Evolutionary conservation across 35 echinoderm and acorn worm species (phyloP).

Genomic region (Ophiothrix spiculata): DNA sequence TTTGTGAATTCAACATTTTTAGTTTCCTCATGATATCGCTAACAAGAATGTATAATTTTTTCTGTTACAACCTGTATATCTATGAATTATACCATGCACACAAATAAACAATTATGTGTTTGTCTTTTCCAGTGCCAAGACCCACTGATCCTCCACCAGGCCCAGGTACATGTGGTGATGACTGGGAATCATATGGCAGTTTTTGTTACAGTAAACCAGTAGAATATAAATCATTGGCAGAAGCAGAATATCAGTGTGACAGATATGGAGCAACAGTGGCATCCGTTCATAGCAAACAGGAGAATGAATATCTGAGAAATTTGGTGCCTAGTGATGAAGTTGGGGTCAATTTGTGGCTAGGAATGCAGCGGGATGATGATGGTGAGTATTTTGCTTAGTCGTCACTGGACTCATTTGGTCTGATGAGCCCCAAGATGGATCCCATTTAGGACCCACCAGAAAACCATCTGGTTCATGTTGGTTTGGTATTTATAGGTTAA

Average conservation of each 20-base stretch:
- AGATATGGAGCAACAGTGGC: slow-evolving; percentile 53
- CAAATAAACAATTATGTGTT: too few species aligned
- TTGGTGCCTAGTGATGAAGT: background rate
- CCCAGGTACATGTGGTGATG: slow-evolving; percentile 52
- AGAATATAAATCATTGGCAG: slow-evolving; percentile 41
- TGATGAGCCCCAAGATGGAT: too few species aligned
- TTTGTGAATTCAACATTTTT: too few species aligned
- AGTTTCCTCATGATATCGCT: too few species aligned
- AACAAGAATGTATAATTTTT: too few species aligned
- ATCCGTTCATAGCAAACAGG: slow-evolving; percentile 53
- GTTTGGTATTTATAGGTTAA: too few species aligned
- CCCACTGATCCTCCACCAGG: slow-evolving; percentile 64
- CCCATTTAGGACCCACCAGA: too few species aligned
- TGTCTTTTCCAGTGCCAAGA: slow-evolving; percentile 45
- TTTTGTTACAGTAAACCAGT: slow-evolving; percentile 50
- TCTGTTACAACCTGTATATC: too few species aligned
- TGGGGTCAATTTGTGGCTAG: slow-evolving; percentile 3
- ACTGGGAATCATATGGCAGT: slow-evolving; percentile 65
- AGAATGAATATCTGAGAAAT: slow-evolving; percentile 57
- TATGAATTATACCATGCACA: too few species aligned
- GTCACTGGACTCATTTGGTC: too few species aligned
- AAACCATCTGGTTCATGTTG: too few species aligned
- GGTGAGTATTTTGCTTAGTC: too few species aligned
- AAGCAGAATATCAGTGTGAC: slow-evolving; percentile 51
- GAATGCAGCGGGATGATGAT: slow-evolving; percentile 18